Conservation (phyloP, 64 coral and sea anemone genomes). For the Stichodactyla mertensii region DNA sequence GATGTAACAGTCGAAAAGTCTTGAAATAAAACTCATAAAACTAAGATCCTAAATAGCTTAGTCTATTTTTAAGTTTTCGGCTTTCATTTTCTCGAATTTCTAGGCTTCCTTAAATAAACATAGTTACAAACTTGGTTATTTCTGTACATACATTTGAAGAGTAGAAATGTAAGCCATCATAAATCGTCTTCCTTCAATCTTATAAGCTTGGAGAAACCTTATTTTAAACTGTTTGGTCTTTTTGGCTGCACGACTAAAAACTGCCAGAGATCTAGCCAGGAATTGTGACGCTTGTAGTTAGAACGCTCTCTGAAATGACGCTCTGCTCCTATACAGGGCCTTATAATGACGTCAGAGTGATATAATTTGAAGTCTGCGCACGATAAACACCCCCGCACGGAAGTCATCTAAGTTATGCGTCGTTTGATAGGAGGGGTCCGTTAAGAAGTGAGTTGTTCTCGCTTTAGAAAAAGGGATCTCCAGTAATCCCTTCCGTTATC, state of each 20-base stretch:
- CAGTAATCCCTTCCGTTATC: background rate
- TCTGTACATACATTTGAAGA: constrained; percentile 8
- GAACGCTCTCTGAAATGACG: background rate
- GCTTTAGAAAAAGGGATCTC: background rate
- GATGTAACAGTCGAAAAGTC: too few relatives aligned
- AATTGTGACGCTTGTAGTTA: background rate
- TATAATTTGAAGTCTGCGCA: background rate
- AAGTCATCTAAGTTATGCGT: background rate
- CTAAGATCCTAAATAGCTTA: too few relatives aligned
- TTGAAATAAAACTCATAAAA: too few relatives aligned
- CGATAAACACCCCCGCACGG: background rate
- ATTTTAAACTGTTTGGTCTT: too few relatives aligned
- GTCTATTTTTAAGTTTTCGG: too few relatives aligned
- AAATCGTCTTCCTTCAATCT: background rate
- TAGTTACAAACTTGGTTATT: background rate
- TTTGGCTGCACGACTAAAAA: too few relatives aligned
- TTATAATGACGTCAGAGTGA: background rate
- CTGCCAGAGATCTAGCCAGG: background rate
- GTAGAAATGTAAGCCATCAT: background rate
- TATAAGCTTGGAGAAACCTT: background rate
- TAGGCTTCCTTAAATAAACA: too few relatives aligned
- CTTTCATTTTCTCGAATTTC: too few relatives aligned
- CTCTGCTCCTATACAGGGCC: background rate
- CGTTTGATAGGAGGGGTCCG: background rate
- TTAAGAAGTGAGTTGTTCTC: background rate